Conservation (phyloP, 2,888 invertebrate genomes). For the Pomacea canaliculata region DNA sequence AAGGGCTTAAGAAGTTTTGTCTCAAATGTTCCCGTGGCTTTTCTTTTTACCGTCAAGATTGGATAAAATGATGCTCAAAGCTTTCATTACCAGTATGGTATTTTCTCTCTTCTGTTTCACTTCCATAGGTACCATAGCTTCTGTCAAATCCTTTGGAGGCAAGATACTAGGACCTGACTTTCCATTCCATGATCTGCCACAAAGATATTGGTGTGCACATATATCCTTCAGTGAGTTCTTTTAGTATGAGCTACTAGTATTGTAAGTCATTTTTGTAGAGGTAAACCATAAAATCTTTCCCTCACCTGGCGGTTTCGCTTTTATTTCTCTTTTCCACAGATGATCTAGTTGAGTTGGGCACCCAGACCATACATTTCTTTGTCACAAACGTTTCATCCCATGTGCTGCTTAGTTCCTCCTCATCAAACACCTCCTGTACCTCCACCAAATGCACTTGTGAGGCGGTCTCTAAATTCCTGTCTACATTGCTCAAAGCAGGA, state of each 20-base stretch:
- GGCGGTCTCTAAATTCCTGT: too few species aligned
- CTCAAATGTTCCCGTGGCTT: too few species aligned
- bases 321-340: not conserved
- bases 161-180: not conserved
- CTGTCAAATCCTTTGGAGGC: conserved; percentile 54
- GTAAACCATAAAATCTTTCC: too few species aligned
- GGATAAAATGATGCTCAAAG: too few species aligned
- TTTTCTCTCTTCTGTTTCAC: conserved; percentile 45
- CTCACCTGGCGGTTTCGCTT: too few species aligned
- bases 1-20: too few species aligned
- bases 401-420: conserved; percentile 54
- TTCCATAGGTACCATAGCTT: conserved; percentile 56
- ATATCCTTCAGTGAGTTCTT: too few species aligned
- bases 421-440: conserved; percentile 64
- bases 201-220: not conserved
- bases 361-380: conserved; percentile 62
- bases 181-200: not conserved
- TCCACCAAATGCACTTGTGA: conserved; percentile 37
- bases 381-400: conserved; percentile 63
- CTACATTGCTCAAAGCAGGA: conserved; percentile 2
- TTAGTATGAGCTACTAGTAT: too few species aligned
- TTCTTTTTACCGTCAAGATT: too few species aligned
- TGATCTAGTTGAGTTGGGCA: conserved; percentile 50
- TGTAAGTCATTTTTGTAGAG: too few species aligned
- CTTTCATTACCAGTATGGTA: conserved; percentile 34